These are phyloP conservation scores for Protodeltote pygarga DNA, from an alignment of 2,888 invertebrate genomes.

Conservation along the genomic window DNA sequence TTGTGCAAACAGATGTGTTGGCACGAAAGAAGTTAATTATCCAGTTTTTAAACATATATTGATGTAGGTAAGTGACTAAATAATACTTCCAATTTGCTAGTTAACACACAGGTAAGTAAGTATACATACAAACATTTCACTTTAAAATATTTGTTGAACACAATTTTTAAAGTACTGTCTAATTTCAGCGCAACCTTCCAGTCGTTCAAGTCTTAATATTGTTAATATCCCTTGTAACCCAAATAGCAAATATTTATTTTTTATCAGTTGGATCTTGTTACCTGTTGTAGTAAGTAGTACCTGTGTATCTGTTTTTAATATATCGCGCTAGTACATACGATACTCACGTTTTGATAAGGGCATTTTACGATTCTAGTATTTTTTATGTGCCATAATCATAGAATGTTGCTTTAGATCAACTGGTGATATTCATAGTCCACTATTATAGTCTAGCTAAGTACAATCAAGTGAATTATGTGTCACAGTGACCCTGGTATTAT, in stretches of 20 bases:
- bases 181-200: background rate
- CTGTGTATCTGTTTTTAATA: conserved; percentile 23
- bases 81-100: conserved; percentile 5
- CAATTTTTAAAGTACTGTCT: background rate
- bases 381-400: conserved; percentile 22
- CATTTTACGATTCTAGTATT: conserved; percentile 40
- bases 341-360: conserved; percentile 44
- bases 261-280: conserved; percentile 3
- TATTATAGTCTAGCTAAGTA: background rate
- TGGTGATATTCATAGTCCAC: conserved; percentile 1
- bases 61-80: conserved; percentile 71
- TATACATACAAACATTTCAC: conserved; percentile 4
- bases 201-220: background rate
- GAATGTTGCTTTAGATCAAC: conserved; percentile 4
- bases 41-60: conserved; percentile 34
- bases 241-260: background rate
- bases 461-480: conserved; percentile 2
- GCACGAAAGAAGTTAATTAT: conserved; percentile 57
- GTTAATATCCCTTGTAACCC: background rate
- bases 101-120: conserved; percentile 26
- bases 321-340: conserved; percentile 20
- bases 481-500: conserved; percentile 2
- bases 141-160: background rate
- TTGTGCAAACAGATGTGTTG: conserved; percentile 70
- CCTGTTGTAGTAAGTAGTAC: conserved; percentile 21